Evolutionary conservation across 2,888 invertebrate genomes (phyloP).

Genomic region (Rapana venosa): DNA sequence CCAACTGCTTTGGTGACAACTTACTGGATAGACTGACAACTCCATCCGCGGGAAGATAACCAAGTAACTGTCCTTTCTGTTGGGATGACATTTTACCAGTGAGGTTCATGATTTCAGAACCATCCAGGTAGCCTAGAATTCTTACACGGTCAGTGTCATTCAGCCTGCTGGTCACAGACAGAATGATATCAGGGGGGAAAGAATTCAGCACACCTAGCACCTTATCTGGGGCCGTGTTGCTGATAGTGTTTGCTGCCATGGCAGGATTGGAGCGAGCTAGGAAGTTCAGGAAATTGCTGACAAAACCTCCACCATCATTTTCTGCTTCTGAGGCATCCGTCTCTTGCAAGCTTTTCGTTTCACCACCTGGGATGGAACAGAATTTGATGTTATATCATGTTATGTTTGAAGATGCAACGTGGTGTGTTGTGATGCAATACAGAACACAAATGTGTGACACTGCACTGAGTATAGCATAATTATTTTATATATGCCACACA

Average conservation of each 20-base stretch:
- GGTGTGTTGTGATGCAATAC: no score
- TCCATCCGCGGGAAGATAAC: slow-evolving; percentile 27
- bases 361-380: background rate
- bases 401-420: background rate
- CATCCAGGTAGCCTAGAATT: slow-evolving; percentile 16
- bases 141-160: slow-evolving; percentile 19
- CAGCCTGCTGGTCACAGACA: background rate
- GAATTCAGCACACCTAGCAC: background rate
- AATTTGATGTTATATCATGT: background rate
- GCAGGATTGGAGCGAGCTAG: background rate
- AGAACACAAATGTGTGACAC: no score
- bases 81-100: background rate
- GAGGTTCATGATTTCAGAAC: slow-evolving; percentile 27
- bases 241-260: background rate
- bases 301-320: background rate
- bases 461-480: no score
- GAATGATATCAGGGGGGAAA: background rate
- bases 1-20: slow-evolving; percentile 20
- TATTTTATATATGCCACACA: no score
- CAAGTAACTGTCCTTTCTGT: slow-evolving; percentile 28
- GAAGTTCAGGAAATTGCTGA: background rate
- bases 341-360: background rate
- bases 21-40: slow-evolving; percentile 18
- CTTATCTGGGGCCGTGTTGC: background rate
- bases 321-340: background rate